phyloP scores from a whole-genome alignment of 2,113 vertebrate species.

The Accipiter virgatus region DNA sequence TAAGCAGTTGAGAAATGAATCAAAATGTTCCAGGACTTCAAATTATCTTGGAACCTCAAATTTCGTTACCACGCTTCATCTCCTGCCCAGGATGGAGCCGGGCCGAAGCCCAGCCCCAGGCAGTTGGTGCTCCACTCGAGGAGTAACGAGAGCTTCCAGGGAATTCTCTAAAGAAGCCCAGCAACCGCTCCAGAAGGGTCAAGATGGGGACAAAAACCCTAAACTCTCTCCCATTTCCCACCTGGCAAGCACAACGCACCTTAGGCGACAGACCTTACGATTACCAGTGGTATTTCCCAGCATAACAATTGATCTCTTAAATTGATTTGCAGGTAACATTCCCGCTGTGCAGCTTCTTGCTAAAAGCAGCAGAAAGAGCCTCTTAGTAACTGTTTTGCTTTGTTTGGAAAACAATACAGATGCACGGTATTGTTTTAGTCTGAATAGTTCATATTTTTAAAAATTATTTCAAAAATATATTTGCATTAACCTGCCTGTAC shows the following conservation, averaged over 20 bases:
- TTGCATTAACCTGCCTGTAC: neutral
- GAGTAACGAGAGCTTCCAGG: neutral
- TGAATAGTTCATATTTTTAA: conserved; percentile 28
- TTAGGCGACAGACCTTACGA: accelerated
- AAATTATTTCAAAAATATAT: neutral
- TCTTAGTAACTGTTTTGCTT: conserved; percentile 43
- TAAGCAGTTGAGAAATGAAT: conserved; percentile 17
- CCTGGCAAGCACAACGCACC: neutral
- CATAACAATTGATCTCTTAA: neutral
- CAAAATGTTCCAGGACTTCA: conserved; percentile 15
- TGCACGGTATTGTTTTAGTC: neutral
- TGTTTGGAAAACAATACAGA: conserved; percentile 58
- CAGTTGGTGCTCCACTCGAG: neutral
- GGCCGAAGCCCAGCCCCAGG: neutral
- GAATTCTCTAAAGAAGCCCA: neutral
- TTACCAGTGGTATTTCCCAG: neutral
- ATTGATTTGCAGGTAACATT: conserved; percentile 15
- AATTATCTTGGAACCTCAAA: conserved; percentile 27
- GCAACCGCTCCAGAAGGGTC: neutral
- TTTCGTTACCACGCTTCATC: neutral
- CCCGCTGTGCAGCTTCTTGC: conserved; percentile 10
- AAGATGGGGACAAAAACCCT: accelerated
- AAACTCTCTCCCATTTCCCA: neutral
- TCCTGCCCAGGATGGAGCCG: neutral
- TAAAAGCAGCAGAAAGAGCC: conserved; percentile 46